Percentiles rank a stretch among this genome's conserved stretches.
These are phyloP conservation scores for Microcebus jonahi DNA, from an alignment of 2,113 vertebrate species.

Conservation along the genomic window DNA sequence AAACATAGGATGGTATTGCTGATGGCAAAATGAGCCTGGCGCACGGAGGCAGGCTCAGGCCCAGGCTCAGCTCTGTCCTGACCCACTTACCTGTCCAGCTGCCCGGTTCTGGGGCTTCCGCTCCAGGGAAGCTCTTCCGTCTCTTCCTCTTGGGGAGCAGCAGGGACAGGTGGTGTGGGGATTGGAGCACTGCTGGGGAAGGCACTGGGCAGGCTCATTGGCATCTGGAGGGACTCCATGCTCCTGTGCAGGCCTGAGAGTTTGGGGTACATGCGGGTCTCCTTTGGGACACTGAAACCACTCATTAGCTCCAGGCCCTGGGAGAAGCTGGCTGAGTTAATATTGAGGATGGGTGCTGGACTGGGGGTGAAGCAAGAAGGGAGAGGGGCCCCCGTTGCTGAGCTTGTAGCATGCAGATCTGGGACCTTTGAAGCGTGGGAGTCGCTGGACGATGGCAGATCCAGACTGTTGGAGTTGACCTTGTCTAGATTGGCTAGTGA, in stretches of 20 bases:
- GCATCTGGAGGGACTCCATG: slow-evolving; percentile 95
- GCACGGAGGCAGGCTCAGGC: too few species aligned
- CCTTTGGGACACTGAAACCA: slow-evolving; percentile 85
- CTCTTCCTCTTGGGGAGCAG: slow-evolving; percentile 79
- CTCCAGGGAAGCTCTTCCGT: slow-evolving; percentile 85
- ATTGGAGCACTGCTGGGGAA: slow-evolving; percentile 83
- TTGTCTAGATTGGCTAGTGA: slow-evolving; percentile 93
- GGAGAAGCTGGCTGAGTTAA: slow-evolving; percentile 94
- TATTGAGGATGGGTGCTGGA: slow-evolving; percentile 95
- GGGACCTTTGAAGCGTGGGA: slow-evolving; percentile 89
- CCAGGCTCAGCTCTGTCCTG: neutral
- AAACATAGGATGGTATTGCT: fast-evolving
- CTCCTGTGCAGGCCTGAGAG: slow-evolving; percentile 95
- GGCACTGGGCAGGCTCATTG: slow-evolving; percentile 93
- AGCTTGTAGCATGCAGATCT: slow-evolving; percentile 84
- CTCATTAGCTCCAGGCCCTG: slow-evolving; percentile 91
- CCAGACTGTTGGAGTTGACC: slow-evolving; percentile 93
- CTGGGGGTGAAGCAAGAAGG: slow-evolving; percentile 92
- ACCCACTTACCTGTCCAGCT: slow-evolving; percentile 84
- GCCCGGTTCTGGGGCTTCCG: slow-evolving; percentile 83
- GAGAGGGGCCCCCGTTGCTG: slow-evolving; percentile 70
- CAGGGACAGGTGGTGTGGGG: slow-evolving; percentile 72
- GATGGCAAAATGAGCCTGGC: fast-evolving
- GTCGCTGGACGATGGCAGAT: slow-evolving; percentile 88
- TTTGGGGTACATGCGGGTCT: slow-evolving; percentile 92